Base-by-base conservation (phyloP, 2,113 vertebrate species). In the Halichoeres trimaculatus region DNA sequence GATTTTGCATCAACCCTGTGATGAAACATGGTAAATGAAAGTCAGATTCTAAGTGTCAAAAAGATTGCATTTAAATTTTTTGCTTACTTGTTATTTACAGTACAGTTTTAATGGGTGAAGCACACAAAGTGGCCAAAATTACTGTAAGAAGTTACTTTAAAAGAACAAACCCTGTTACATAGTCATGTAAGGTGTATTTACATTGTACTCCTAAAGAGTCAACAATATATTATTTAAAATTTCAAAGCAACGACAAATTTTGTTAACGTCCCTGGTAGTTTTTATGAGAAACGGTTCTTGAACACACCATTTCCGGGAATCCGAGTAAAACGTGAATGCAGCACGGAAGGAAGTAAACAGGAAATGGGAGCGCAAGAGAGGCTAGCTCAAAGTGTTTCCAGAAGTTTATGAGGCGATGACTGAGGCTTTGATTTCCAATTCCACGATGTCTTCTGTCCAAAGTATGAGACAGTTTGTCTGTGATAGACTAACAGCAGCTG, bases 391-490 rank as follows among this genome's bases (percentile, higher is more conserved):
- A 11, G 5, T 24, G 26, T 66, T 72, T 34, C 2, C 16, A 0
- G 2, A 77, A 61, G 23, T 66, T 57, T 48, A 16, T 16, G 10
- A 8, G 5, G 8, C 3, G 6, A 12, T 35, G 10, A 24, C 5
- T 20, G 23, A 36, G 1, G 30, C 30, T 3, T n/a, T 36, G 5
- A 0, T 0, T 51, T 26, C 38, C 1, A 19, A 20, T 11, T 23
- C 7, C 14, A 52, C 40, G 5, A 89, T 89, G 85, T 63, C 70
- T 60, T 76, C 88, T 0, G 75, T 78, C 1, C 80, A 75, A 10
- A 77, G 63, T 20, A 84, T 89, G 81, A 80, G 85, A 3, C 71
- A 61, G 51, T 88, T 89, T 30, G 85, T 89, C 24, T 88, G 88
- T 22, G 88, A 89, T 12, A 62, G 88, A 2, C 64, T 89, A 0